These are phyloP conservation scores for Struthio camelus DNA, from an alignment of 2,113 vertebrate genomes.

Conservation along the genomic window DNA sequence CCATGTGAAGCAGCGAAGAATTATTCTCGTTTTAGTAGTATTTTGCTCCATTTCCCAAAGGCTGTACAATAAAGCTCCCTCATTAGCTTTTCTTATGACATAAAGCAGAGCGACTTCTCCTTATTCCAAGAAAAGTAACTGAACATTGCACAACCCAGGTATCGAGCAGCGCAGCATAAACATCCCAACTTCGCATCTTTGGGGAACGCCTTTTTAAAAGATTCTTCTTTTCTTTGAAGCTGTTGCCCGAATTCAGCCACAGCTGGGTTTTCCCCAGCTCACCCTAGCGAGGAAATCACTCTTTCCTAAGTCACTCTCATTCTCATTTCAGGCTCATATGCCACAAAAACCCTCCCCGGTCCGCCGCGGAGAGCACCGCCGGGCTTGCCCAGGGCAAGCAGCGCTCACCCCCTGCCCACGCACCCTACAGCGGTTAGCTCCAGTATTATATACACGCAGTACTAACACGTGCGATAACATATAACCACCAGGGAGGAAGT, in stretches of 20 bases:
- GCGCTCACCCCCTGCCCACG: too few relatives aligned
- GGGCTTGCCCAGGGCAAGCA: too few relatives aligned
- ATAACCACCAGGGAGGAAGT: background rate
- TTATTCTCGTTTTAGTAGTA: background rate
- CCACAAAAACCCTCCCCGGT: background rate
- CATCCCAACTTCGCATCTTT: background rate
- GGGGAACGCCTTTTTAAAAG: too few relatives aligned
- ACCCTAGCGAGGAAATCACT: background rate
- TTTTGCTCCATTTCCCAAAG: too few relatives aligned
- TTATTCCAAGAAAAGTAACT: too few relatives aligned
- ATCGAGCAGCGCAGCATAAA: background rate
- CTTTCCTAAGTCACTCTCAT: background rate
- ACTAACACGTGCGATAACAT: too few relatives aligned
- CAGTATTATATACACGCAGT: background rate
- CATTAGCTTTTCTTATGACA: background rate
- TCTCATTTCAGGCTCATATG: background rate
- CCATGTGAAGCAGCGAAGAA: background rate
- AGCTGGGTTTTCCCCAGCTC: background rate
- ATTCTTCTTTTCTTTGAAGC: background rate
- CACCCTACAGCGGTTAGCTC: background rate
- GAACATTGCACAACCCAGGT: too few relatives aligned
- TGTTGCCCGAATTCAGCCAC: background rate
- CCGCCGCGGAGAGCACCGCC: too few relatives aligned
- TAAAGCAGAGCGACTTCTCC: background rate
- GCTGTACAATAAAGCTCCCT: fast-evolving